Evolutionary conservation across 2,888 invertebrate genomes (phyloP), one percentile per base, ranked within the genome.

Genomic region (Lamellibrachia columna): DNA sequence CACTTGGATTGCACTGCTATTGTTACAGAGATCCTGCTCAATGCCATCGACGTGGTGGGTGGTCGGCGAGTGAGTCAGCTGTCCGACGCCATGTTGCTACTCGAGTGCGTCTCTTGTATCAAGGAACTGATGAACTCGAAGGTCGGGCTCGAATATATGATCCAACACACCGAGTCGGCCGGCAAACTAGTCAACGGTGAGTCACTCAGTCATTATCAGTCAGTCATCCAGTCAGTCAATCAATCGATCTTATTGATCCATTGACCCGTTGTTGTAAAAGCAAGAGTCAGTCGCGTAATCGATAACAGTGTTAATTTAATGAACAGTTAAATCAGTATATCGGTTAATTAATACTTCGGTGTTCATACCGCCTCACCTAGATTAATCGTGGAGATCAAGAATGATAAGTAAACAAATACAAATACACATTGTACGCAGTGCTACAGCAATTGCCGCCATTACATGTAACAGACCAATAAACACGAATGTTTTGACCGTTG

Each of bases 121-220:
- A 95, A 95, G 93, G 94, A 94, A 6, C 94, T 96, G 52, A 98
- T 99, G 98, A 99, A 99, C 97, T 98, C 98, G 96, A 98, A 98
- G 96, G 98, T 98, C 97, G 99, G 99, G 95, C 97, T 99, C 97
- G 98, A 98, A 97, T 98, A 98, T 97, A 98, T 99, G 96, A 98
- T 99, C 95, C 98, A 98, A 97, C 98, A 98, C 97, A 98, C 98
- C 94, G 98, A 98, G 97, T 98, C 98, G 97, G 98, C 98, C 95
- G 97, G 98, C 95, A 98, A 99, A 97, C 97, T 99, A 95, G 98
- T 98, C 92, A 98, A 98, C 96, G 97, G 97, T 97, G 93, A 94
- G 95, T 92, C 7, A 60, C 22, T 60, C 15, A 60, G 75, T 75
- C 75, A 75, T 15, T n/a, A 9, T 9, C 55, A 55, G 55, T 9